Conservation (phyloP, 1,140 invertebrate species). For the Euura saliciscinereae region DNA sequence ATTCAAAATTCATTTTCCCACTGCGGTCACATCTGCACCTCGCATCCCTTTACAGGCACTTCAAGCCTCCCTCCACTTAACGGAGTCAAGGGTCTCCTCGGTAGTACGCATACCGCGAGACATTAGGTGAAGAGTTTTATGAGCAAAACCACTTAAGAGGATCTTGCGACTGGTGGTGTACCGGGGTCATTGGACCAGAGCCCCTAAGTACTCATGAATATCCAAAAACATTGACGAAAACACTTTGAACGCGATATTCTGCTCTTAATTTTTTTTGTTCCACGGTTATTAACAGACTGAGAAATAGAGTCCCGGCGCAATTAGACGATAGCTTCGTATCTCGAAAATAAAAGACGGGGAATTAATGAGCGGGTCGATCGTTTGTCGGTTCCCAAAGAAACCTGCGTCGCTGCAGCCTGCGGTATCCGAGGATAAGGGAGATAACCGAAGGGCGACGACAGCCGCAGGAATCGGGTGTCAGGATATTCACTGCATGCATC, state of each 20-base stretch:
- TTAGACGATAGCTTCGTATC: neutral
- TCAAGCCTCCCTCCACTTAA: neutral
- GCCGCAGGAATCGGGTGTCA: constrained; percentile 46
- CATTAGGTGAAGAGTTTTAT: constrained; percentile 45
- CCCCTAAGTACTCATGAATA: no score
- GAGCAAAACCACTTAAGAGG: constrained; percentile 57
- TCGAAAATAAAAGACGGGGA: neutral
- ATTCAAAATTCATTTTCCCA: neutral
- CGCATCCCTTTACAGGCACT: neutral
- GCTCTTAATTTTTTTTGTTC: no score
- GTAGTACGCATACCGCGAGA: constrained; percentile 10
- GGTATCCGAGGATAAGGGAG: constrained; percentile 7
- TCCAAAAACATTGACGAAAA: no score
- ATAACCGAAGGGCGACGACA: constrained; percentile 26
- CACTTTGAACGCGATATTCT: no score
- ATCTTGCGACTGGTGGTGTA: constrained; percentile 40
- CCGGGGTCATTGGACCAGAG: constrained; percentile 22
- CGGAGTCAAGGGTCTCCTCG: neutral
- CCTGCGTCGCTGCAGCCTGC: neutral
- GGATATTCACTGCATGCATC: constrained; percentile 6
- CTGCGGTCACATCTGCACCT: neutral
- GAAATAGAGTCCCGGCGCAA: neutral
- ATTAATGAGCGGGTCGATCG: neutral
- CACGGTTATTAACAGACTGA: neutral
- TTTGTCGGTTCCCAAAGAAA: neutral